phyloP scores from a whole-genome alignment of 2,888 invertebrate species.

The Metalampra italica region DNA sequence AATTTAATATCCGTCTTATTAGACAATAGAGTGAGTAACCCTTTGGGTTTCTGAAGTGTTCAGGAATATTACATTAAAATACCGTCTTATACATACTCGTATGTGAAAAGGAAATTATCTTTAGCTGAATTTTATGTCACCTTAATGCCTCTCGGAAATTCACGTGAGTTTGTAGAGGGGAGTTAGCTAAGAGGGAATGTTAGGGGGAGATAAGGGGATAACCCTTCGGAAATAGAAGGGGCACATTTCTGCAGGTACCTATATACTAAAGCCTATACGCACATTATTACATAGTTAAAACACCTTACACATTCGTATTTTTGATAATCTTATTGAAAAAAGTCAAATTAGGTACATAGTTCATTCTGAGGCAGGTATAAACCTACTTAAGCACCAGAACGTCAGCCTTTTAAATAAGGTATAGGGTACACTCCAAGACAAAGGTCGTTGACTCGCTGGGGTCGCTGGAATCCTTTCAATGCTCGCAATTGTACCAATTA shows the following conservation, averaged over 20 bases:
- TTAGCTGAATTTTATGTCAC: background rate
- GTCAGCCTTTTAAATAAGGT: background rate
- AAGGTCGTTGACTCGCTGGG: slow-evolving; percentile 51
- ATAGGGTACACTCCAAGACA: slow-evolving; percentile 25
- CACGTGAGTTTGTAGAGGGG: slow-evolving; percentile 8
- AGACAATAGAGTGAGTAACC: too few relatives aligned
- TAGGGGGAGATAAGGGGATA: slow-evolving; percentile 34
- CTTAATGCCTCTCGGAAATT: slow-evolving; percentile 28
- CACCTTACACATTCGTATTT: too few relatives aligned
- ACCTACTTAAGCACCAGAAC: background rate
- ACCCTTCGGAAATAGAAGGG: slow-evolving; percentile 16
- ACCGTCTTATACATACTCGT: too few relatives aligned
- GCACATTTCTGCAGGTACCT: background rate
- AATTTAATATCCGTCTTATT: too few relatives aligned
- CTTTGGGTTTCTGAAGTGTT: too few relatives aligned
- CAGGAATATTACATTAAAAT: too few relatives aligned
- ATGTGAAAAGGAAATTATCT: background rate
- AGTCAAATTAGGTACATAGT: too few relatives aligned
- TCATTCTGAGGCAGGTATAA: too few relatives aligned
- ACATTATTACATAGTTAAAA: too few relatives aligned
- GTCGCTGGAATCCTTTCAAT: slow-evolving; percentile 38
- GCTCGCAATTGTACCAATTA: slow-evolving; percentile 67
- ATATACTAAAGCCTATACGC: background rate
- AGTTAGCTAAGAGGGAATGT: slow-evolving; percentile 4
- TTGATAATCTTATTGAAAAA: too few relatives aligned